Percentiles rank a stretch among this genome's conserved stretches.
Conservation (phyloP, 1,140 invertebrate genomes). For the Amphibalanus amphitrite region DNA sequence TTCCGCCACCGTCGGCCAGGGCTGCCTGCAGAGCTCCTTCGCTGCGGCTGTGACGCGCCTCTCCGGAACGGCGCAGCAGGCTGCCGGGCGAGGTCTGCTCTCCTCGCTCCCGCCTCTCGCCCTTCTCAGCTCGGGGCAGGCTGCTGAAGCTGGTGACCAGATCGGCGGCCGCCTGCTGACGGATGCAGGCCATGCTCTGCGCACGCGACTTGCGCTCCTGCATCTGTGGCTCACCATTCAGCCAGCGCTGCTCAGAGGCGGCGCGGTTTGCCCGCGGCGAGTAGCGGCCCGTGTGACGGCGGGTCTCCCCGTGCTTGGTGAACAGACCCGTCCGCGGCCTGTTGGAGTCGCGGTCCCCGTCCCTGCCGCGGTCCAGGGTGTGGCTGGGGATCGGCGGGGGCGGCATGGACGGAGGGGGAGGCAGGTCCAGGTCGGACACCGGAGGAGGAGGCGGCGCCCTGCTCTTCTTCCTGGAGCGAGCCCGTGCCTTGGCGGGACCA, state of each 20-base stretch:
- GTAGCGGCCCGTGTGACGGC: too few species aligned
- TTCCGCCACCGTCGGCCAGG: too few species aligned
- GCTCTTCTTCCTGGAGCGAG: conserved; percentile 20
- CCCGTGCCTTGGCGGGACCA: conserved; percentile 27
- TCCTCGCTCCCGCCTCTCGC: not conserved
- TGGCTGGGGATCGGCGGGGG: not conserved
- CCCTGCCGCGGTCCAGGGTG: too few species aligned
- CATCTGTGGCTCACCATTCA: not conserved
- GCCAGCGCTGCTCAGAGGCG: not conserved
- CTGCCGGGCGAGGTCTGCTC: not conserved
- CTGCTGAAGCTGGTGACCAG: too few species aligned
- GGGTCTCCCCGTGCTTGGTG: not conserved
- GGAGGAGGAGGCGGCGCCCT: conserved; percentile 16
- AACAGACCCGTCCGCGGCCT: not conserved
- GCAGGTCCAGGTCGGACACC: not conserved
- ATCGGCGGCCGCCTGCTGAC: not conserved
- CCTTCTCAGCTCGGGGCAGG: too few species aligned
- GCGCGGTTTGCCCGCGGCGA: not conserved
- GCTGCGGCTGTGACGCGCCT: not conserved
- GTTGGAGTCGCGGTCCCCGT: not conserved
- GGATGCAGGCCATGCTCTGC: not conserved
- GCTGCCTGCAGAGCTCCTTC: not conserved
- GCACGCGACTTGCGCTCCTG: not conserved
- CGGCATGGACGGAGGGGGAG: not conserved
- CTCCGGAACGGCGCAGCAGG: not conserved